phyloP scores from a whole-genome alignment of 2,113 vertebrate genomes.

The Eclectus roratus region DNA sequence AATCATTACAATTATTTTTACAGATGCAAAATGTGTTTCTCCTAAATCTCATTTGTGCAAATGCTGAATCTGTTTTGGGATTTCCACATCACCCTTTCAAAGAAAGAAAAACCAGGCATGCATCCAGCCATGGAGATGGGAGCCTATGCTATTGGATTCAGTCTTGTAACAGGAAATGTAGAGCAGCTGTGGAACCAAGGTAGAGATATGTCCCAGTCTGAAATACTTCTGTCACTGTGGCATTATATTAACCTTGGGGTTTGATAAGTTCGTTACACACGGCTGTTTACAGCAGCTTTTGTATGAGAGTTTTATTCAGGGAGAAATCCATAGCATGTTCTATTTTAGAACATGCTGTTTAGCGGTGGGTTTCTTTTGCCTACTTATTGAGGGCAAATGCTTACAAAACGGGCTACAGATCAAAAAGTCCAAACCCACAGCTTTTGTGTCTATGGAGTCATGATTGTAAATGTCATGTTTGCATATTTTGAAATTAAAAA shows the following conservation, averaged over 20 bases:
- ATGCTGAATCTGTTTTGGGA: not conserved
- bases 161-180: not conserved
- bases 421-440: not conserved
- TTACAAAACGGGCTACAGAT: not conserved
- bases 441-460: not conserved
- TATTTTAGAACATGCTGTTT: not conserved
- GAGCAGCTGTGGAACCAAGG: not conserved
- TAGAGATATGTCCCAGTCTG: not conserved
- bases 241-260: conserved; percentile 19
- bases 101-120: not conserved
- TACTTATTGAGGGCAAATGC: not conserved
- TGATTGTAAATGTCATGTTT: conserved; percentile 67
- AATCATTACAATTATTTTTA: not conserved
- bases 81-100: not conserved
- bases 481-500: conserved; percentile 65
- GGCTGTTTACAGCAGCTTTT: conserved; percentile 1
- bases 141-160: not conserved
- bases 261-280: not conserved
- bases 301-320: not conserved
- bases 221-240: not conserved
- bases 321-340: not conserved
- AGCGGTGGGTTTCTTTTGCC: not conserved
- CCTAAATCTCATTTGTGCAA: not conserved
- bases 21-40: not conserved
- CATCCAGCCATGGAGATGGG: not conserved